These are phyloP conservation scores for Caenorhabditis remanei DNA, from an alignment of 1,140 invertebrate species.

Conservation along the genomic window DNA sequence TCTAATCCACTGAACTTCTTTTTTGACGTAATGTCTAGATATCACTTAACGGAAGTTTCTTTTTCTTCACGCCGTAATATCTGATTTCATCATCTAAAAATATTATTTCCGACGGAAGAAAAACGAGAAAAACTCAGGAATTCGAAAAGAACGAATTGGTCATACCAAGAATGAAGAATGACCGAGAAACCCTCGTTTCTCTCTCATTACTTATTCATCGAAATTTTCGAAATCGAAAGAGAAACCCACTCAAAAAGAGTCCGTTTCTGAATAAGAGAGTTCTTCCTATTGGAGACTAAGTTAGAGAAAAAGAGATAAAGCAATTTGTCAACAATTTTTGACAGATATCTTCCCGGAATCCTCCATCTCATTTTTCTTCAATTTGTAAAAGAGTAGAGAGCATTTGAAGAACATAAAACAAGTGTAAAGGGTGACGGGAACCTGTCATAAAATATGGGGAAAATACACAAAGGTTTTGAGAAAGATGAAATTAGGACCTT, in stretches of 20 bases:
- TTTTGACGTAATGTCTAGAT: conserved; percentile 8
- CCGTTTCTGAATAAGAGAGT: background rate
- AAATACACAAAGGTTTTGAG: too few relatives aligned
- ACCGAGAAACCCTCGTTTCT: background rate
- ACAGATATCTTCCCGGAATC: background rate
- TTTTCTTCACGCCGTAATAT: background rate
- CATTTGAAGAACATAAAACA: background rate
- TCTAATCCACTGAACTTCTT: too few relatives aligned
- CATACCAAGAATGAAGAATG: background rate
- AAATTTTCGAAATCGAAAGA: background rate
- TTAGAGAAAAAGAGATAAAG: background rate
- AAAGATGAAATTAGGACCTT: too few relatives aligned
- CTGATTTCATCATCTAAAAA: background rate
- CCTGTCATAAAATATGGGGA: background rate
- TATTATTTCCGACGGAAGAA: background rate
- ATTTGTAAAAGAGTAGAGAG: background rate
- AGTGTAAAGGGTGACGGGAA: background rate
- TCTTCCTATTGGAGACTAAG: background rate
- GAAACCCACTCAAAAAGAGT: background rate
- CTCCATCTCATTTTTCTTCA: background rate
- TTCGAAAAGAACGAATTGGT: background rate
- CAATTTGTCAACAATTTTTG: conserved; percentile 49
- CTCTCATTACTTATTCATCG: conserved; percentile 46
- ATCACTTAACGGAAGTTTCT: background rate
- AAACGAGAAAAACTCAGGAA: background rate